A percentile compares a stretch with the other conserved stretches of the same genome.
Conservation (phyloP, 2,113 vertebrate species). For the Cepphus grylle region DNA sequence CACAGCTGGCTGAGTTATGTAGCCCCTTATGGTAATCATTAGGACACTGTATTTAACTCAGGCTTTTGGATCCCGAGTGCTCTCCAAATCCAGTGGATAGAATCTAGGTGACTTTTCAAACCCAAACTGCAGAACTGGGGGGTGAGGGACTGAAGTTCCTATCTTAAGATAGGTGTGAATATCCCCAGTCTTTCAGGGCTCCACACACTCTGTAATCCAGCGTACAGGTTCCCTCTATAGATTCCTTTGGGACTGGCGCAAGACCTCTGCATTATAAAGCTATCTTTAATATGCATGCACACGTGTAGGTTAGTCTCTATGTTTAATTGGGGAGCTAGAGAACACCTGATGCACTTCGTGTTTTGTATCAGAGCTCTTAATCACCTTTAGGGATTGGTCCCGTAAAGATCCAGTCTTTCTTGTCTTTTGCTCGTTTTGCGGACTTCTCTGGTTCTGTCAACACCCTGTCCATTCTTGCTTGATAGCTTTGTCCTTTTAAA, state of each 20-base stretch:
- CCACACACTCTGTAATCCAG: neutral
- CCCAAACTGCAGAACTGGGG: neutral
- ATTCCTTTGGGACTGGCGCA: neutral
- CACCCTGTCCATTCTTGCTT: neutral
- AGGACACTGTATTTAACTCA: neutral
- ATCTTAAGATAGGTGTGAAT: neutral
- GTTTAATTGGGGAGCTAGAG: neutral
- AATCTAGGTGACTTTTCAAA: neutral
- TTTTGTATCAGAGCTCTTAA: neutral
- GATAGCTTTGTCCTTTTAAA: neutral
- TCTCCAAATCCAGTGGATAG: neutral
- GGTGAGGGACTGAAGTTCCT: neutral
- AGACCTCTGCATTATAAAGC: neutral
- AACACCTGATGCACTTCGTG: neutral
- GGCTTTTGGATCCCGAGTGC: neutral
- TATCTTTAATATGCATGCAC: neutral
- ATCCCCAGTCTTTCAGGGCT: neutral
- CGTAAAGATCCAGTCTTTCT: neutral
- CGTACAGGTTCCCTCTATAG: neutral
- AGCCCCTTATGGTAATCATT: constrained; percentile 21
- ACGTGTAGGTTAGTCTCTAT: neutral
- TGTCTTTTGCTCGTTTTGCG: neutral
- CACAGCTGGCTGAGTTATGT: neutral
- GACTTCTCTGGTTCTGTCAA: neutral
- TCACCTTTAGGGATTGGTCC: neutral